phyloP scores from a whole-genome alignment of 1,140 invertebrate species.

The Protaetia brevitarsis region DNA sequence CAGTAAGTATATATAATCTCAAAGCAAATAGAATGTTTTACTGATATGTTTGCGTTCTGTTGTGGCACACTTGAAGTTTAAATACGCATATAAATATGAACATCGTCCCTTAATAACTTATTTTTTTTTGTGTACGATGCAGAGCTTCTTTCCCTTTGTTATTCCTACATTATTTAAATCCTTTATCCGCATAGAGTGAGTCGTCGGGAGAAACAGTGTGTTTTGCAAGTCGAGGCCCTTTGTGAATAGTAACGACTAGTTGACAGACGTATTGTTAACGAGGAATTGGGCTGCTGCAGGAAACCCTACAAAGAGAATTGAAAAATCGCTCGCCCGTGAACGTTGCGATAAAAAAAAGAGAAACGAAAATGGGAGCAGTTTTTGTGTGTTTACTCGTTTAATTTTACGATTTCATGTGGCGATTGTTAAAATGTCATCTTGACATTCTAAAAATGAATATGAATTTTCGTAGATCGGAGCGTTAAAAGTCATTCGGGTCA shows the following conservation, averaged over 20 bases:
- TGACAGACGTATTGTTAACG: conserved; percentile 22
- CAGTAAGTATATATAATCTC: too few species aligned
- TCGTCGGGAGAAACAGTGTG: conserved; percentile 15
- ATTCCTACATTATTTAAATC: conserved; percentile 4
- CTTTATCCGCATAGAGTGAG: neutral
- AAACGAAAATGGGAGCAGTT: neutral
- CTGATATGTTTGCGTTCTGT: too few species aligned
- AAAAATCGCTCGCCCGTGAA: conserved; percentile 19
- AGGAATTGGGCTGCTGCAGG: neutral
- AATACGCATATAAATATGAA: too few species aligned
- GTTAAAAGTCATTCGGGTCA: neutral
- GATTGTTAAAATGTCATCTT: conserved; percentile 8
- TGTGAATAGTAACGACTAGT: conserved; percentile 19
- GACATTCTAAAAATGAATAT: conserved; percentile 1
- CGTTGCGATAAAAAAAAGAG: conserved; percentile 9
- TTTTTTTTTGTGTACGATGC: neutral
- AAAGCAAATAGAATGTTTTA: too few species aligned
- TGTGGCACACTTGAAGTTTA: too few species aligned
- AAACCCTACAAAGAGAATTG: conserved; percentile 16
- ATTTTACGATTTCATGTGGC: conserved; percentile 20
- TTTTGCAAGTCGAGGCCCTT: conserved; percentile 10
- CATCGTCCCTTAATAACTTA: neutral
- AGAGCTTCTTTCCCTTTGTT: neutral
- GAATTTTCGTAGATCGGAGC: neutral
- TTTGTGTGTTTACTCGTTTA: conserved; percentile 19